Conservation (phyloP, 2,113 vertebrate genomes). For the Amblyornis subalaris region DNA sequence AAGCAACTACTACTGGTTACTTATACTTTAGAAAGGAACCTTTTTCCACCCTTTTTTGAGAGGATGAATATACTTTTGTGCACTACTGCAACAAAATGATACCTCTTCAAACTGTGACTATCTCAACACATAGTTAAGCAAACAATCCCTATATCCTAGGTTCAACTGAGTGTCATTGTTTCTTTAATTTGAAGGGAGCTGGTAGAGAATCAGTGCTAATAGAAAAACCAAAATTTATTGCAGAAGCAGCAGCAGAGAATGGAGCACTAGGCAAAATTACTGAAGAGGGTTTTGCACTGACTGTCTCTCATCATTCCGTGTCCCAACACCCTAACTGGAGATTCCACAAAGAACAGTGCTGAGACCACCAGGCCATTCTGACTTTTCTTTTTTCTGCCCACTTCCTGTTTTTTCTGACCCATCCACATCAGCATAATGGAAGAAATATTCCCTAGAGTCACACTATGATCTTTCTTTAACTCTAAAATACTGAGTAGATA, state of each 20-base stretch:
- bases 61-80: neutral
- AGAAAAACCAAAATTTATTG: neutral
- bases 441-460: neutral
- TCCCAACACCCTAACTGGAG: neutral
- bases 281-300: neutral
- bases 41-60: neutral
- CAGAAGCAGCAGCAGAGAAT: neutral
- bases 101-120: neutral
- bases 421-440: accelerated
- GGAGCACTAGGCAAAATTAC: accelerated
- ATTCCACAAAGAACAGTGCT: neutral
- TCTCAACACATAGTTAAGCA: neutral
- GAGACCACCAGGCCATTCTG: neutral
- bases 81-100: neutral
- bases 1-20: neutral
- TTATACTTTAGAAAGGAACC: neutral
- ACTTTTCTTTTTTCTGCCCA: neutral
- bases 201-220: neutral
- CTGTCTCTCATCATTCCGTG: neutral
- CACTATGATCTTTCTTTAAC: neutral
- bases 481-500: neutral
- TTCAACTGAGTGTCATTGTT: neutral
- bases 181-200: neutral
- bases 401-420: neutral
- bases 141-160: neutral